phyloP scores from a whole-genome alignment of 2,797 vertebrate species.

The Thripadectes ignobilis region DNA sequence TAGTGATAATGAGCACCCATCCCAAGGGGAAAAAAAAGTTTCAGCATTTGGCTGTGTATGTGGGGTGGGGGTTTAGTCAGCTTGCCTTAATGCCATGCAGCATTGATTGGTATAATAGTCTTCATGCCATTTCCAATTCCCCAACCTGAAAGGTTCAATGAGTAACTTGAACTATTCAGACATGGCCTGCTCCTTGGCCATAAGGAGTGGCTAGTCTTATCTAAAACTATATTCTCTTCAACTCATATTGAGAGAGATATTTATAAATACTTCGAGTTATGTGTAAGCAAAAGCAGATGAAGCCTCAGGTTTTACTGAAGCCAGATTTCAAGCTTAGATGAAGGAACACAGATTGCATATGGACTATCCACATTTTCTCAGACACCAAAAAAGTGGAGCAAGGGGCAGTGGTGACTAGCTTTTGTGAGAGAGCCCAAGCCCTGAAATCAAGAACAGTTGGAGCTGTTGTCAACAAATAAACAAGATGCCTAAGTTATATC shows the following conservation, averaged over 20 bases:
- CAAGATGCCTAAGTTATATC: neutral
- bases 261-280: conserved; percentile 18
- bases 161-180: neutral
- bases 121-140: neutral
- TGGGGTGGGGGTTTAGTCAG: neutral
- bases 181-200: neutral
- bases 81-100: neutral
- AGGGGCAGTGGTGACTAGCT: neutral
- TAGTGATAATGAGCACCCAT: neutral
- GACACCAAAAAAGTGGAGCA: neutral
- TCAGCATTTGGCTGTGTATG: neutral
- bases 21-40: neutral
- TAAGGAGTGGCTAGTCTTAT: neutral
- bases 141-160: neutral
- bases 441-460: neutral
- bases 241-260: neutral
- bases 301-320: conserved; percentile 1
- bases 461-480: neutral
- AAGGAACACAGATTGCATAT: neutral
- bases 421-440: neutral
- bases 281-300: conserved; percentile 53
- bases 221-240: conserved; percentile 17
- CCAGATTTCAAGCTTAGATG: neutral
- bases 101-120: neutral
- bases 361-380: neutral